Conservation (phyloP, 2,797 vertebrate species). For the Taenioides sp. region DNA sequence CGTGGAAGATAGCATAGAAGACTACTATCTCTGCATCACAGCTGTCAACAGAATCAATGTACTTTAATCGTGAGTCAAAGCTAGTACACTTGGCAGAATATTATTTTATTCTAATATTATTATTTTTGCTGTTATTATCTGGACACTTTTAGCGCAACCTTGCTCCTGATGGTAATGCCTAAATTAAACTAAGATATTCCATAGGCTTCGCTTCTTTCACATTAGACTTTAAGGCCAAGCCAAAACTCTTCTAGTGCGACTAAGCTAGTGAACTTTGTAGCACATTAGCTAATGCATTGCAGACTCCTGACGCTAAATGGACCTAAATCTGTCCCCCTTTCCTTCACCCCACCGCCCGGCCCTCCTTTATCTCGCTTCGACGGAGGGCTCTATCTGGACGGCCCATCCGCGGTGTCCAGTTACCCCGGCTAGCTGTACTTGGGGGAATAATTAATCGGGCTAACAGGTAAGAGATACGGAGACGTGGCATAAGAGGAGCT, state of each 20-base stretch:
- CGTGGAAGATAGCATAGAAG: conserved; percentile 19
- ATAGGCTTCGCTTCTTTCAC: conserved; percentile 20
- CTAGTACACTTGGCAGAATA: neutral
- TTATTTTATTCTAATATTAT: neutral
- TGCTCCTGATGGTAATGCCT: conserved; percentile 29
- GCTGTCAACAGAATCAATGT: too few relatives aligned
- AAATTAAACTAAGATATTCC: conserved; percentile 17
- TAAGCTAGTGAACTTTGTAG: conserved; percentile 70
- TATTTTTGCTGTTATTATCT: too few relatives aligned
- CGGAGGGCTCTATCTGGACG: conserved; percentile 67
- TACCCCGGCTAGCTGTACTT: conserved; percentile 73
- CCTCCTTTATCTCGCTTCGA: conserved; percentile 56
- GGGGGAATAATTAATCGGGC: conserved; percentile 77
- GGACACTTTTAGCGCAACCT: neutral
- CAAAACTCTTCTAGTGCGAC: conserved; percentile 58
- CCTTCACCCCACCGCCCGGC: conserved; percentile 31
- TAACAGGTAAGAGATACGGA: conserved; percentile 78
- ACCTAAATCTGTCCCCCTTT: conserved; percentile 25
- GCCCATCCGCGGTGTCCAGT: conserved; percentile 79
- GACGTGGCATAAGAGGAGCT: conserved; percentile 76
- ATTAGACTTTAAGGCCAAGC: neutral
- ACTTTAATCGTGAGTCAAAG: neutral
- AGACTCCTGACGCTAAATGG: conserved; percentile 23
- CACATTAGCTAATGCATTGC: conserved; percentile 57
- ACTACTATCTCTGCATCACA: too few relatives aligned